Evolutionary conservation across 2,888 invertebrate species (phyloP), one percentile per base, ranked within the genome.

Genomic region (Morinoia aosen): DNA sequence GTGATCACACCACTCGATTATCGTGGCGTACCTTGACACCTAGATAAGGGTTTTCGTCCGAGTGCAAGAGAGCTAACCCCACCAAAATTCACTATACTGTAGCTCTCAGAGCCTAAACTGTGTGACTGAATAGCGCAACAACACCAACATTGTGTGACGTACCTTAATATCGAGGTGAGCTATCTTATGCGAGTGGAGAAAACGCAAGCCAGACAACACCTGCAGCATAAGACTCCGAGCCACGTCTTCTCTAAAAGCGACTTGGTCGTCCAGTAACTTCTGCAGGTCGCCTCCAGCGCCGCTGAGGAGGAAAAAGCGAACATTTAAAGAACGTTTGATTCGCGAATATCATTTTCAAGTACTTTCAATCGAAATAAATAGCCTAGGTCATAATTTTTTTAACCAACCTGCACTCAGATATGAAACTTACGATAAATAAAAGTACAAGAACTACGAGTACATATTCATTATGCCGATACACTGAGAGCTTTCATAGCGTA

Each of bases 91-190:
- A 64, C 64, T 19, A 11, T 25, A 64, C 64, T 25, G 12, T 25
- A 7, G 64, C 25, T 64, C 64, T 19, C 5, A 64, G 19, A 19
- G 64, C 25, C 25, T 25, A 64, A 64, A 64, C 5, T 16, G 64
- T 12, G 11, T 25, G 88, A 39, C 90, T n/a, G n/a, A n/a, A n/a
- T n/a, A n/a, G n/a, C n/a, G n/a, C n/a, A n/a, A n/a, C n/a, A n/a
- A n/a, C n/a, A n/a, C n/a, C n/a, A n/a, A n/a, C n/a, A n/a, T 90
- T 10, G 12, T 39, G 39, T 39, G 19, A 48, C 95, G 95, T 96
- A 97, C 97, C 98, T 98, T 99, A 97, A 99, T 98, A 98, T 99
- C 99, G 97, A 99, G 98, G 97, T 99, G 99, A 96, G 99, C 99
- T 97, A 99, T 98, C 97, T 99, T 98, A 97, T 98, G 98, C 97